Evolutionary conservation across 1,140 invertebrate species (phyloP).

Genomic region (Akabosia matsudoensis): DNA sequence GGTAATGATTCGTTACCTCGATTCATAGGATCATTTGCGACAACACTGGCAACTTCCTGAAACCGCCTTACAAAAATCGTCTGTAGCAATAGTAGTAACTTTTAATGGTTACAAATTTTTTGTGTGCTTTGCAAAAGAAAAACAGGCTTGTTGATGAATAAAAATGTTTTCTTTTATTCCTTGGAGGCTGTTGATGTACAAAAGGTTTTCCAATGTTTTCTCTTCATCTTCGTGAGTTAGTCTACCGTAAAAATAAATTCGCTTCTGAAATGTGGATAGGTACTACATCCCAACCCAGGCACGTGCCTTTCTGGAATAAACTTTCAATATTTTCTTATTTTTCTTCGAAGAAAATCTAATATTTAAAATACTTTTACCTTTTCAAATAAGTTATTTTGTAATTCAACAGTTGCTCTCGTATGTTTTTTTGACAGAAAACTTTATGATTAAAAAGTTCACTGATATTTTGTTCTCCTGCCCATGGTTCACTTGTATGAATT

Average conservation of each 20-base stretch:
- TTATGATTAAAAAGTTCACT: not conserved
- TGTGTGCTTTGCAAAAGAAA: not conserved
- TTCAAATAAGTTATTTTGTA: no score
- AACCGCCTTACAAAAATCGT: not conserved
- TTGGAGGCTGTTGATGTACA: not conserved
- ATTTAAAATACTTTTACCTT: no score
- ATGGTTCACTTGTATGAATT: no score
- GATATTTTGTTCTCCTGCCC: no score
- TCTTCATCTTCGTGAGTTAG: not conserved
- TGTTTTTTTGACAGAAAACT: not conserved
- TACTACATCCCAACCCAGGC: not conserved
- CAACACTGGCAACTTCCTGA: not conserved
- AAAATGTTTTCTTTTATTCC: not conserved
- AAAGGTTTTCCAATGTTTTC: not conserved
- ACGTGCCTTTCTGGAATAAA: not conserved
- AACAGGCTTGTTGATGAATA: not conserved
- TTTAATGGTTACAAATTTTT: not conserved
- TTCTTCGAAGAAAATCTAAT: no score
- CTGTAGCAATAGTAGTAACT: not conserved
- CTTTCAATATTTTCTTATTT: not conserved
- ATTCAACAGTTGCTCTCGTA: not conserved
- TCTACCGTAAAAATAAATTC: not conserved
- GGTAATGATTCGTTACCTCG: not conserved
- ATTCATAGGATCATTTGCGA: not conserved
- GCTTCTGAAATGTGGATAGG: not conserved